Conservation (phyloP, 2,797 vertebrate genomes). For the Meda fulgida region DNA sequence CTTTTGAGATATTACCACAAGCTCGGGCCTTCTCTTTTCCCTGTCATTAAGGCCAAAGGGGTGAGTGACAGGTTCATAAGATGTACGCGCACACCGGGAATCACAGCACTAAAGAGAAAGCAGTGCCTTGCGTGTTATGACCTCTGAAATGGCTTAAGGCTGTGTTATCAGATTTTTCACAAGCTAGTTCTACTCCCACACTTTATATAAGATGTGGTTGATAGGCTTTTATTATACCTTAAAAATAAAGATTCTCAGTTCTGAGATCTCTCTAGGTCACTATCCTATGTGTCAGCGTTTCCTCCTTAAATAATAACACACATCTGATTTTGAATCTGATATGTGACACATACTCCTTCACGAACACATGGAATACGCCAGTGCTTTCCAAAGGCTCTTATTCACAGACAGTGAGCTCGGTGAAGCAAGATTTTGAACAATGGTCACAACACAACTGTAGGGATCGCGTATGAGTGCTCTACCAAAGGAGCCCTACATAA, state of each 20-base stretch:
- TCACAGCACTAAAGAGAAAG: constrained; percentile 25
- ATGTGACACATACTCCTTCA: constrained; percentile 28
- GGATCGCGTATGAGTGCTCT: constrained; percentile 21
- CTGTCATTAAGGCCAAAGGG: constrained; percentile 54
- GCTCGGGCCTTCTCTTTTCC: constrained; percentile 63
- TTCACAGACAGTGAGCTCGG: constrained; percentile 41
- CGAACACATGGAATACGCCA: constrained; percentile 38
- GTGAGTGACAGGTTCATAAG: constrained; percentile 35
- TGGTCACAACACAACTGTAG: constrained; percentile 50
- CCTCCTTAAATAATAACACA: constrained; percentile 39
- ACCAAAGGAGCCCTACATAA: constrained; percentile 57
- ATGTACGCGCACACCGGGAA: constrained; percentile 7
- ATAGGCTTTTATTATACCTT: constrained; percentile 44
- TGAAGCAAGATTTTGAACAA: constrained; percentile 49
- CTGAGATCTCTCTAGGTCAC: neutral
- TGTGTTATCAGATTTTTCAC: constrained; percentile 39
- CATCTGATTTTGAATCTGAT: constrained; percentile 40
- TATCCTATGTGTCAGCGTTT: constrained; percentile 8
- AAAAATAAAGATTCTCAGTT: constrained; percentile 24
- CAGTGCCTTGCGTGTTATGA: constrained; percentile 14
- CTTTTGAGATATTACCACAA: constrained; percentile 40
- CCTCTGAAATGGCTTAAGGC: constrained; percentile 41
- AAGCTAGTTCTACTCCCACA: constrained; percentile 46
- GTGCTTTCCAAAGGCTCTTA: constrained; percentile 45
- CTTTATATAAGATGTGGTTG: constrained; percentile 44